Percentiles rank a stretch among this genome's conserved stretches.
phyloP scores from a whole-genome alignment of 1,140 invertebrate genomes.

The Tetragnatha versicolor region DNA sequence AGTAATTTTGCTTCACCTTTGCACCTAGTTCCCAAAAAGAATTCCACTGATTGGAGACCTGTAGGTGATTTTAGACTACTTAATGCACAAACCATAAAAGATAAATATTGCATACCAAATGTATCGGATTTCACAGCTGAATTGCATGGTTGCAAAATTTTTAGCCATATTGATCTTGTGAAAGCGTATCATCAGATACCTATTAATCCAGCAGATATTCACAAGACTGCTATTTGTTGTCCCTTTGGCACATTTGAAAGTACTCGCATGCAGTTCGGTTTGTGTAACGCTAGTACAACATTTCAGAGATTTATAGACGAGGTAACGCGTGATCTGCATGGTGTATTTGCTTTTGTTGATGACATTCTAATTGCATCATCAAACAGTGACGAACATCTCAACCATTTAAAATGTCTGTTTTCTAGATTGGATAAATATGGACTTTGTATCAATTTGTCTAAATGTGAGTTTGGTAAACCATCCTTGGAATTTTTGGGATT shows the following conservation, averaged over 20 bases:
- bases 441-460: constrained; percentile 59
- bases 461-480: constrained; percentile 45
- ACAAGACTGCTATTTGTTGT: too few relatives aligned
- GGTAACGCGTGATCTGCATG: constrained; percentile 22
- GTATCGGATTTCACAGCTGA: constrained; percentile 36
- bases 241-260: too few relatives aligned
- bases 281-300: not conserved
- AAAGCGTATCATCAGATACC: too few relatives aligned
- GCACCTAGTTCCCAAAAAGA: constrained; percentile 57
- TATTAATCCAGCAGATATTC: too few relatives aligned
- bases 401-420: constrained; percentile 63
- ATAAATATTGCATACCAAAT: constrained; percentile 45
- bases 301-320: constrained; percentile 44
- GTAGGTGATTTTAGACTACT: constrained; percentile 39
- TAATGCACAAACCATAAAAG: constrained; percentile 43
- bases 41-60: constrained; percentile 33
- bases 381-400: constrained; percentile 60
- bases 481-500: constrained; percentile 43
- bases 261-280: constrained; percentile 51
- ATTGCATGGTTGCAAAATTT: constrained; percentile 3
- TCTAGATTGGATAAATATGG: constrained; percentile 55
- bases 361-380: constrained; percentile 67
- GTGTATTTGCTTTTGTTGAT: constrained; percentile 58
- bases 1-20: constrained; percentile 57
- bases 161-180: too few relatives aligned